A percentile compares a stretch with the other conserved stretches of the same genome.
These are phyloP conservation scores for Dissostichus mawsoni DNA, from an alignment of 2,113 vertebrate genomes.

Conservation along the genomic window DNA sequence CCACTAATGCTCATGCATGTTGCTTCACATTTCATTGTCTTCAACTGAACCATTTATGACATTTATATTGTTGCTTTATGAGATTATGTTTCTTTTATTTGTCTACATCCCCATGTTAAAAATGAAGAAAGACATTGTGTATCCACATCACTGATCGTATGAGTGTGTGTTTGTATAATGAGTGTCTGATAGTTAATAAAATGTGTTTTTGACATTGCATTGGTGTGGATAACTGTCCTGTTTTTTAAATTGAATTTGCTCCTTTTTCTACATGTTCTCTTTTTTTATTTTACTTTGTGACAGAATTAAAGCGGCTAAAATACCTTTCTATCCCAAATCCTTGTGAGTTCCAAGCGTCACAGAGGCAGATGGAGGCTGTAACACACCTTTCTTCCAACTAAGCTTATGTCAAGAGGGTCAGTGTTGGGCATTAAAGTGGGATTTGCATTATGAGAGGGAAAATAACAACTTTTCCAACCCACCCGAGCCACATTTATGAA, in stretches of 20 bases:
- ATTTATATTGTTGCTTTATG: conserved; percentile 19
- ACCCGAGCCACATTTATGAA: conserved; percentile 48
- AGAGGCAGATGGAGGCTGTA: conserved; percentile 27
- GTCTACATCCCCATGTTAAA: not conserved
- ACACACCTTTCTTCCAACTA: conserved; percentile 12
- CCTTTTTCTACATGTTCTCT: conserved; percentile 47
- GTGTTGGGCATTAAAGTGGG: conserved; percentile 48
- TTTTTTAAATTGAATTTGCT: conserved; percentile 25
- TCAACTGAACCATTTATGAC: conserved; percentile 1
- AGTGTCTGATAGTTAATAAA: conserved; percentile 57
- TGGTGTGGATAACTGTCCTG: conserved; percentile 31
- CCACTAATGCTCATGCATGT: conserved; percentile 26
- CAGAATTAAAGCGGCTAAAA: not conserved
- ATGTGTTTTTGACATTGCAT: conserved; percentile 38
- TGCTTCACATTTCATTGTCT: conserved; percentile 4
- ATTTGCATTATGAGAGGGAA: conserved; percentile 58
- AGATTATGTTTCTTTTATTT: conserved; percentile 38
- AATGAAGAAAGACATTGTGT: conserved; percentile 19
- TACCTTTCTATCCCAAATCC: not conserved
- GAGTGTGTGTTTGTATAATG: conserved; percentile 36
- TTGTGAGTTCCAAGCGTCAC: not conserved
- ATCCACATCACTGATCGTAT: conserved; percentile 25
- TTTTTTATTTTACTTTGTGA: conserved; percentile 18
- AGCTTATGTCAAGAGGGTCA: conserved; percentile 53
- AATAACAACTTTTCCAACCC: conserved; percentile 37